Base-by-base conservation (phyloP, 1,140 invertebrate species). In the Papilio glaucus region DNA sequence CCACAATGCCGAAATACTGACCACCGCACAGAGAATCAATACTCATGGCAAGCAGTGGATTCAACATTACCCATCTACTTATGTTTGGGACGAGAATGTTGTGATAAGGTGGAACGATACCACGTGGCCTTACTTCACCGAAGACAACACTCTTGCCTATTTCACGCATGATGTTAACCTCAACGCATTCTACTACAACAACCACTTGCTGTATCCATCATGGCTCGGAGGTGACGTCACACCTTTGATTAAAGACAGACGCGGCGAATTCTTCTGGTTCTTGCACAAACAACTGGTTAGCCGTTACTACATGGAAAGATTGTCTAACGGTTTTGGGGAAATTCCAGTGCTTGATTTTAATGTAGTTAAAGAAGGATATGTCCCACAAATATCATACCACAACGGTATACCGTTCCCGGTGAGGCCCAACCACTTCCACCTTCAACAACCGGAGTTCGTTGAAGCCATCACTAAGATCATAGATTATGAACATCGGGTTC, bases 161-260 rank as follows among this genome's bases (percentile, higher is more conserved):
- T 97, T 95, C 93, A 95, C 95, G 0, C 95, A 97, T 75, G 97
- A 97, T 86, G 90, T 95, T 69, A 95, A 95, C 72, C 90, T 97
- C n/a, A 96, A 96, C 80, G 84, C 94, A 1, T 95, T 95, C 79
- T 96, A 97, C 86, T 95, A 95, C 79, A 95, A 96, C 77, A 91
- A 94, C 57, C 94, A 95, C 69, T 75, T 96, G 29, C 94, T 95
- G 21, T 95, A 94, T 75, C 96, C 96, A 2, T 93, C 89, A 87
- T 95, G 95, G 93, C 93, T 95, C 42, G 92, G 88, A 76, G 91
- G 93, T 73, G 87, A 94, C 26, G 77, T 93, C 9, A 93, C 90
- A 76, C 86, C 93, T 33, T 73, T 95, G 41, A 82, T 89, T 0
- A 92, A 94, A 72, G 91, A 95, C 63, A 87, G 90, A 53, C 94